These are phyloP conservation scores for Antechinus flavipes DNA, from an alignment of 2,113 vertebrate species.

Conservation along the genomic window DNA sequence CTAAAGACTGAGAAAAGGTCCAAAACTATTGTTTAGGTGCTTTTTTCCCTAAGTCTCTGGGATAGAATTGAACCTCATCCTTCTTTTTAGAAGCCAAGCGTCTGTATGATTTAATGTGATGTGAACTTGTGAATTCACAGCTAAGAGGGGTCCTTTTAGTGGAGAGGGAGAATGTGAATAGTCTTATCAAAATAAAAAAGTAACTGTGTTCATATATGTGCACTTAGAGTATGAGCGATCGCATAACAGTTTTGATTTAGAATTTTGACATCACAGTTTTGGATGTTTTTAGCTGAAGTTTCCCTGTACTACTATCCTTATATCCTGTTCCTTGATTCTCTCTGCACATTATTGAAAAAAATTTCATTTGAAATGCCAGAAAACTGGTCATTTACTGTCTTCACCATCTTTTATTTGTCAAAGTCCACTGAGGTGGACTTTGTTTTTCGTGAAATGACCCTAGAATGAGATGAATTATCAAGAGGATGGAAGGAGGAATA, in stretches of 20 bases:
- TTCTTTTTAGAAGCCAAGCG: background rate
- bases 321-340: background rate
- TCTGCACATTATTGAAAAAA: constrained; percentile 13
- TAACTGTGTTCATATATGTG: too few relatives aligned
- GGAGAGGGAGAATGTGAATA: background rate
- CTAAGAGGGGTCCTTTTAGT: background rate
- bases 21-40: background rate
- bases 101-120: background rate
- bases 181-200: background rate
- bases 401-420: constrained; percentile 27
- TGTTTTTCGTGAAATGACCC: constrained; percentile 27
- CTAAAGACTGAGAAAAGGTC: background rate
- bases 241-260: too few relatives aligned
- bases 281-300: too few relatives aligned
- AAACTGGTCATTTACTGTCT: constrained; percentile 7
- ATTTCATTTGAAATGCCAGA: constrained; percentile 3
- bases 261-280: too few relatives aligned
- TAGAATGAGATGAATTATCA: background rate
- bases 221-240: too few relatives aligned
- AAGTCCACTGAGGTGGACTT: background rate
- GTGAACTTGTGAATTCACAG: background rate
- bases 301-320: too few relatives aligned
- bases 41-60: background rate
- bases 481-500: background rate
- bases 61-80: too few relatives aligned